Percentiles rank a stretch among this genome's conserved stretches.
Evolutionary conservation across 2,113 vertebrate genomes (phyloP).

Genomic region (Irena cyanogastra): DNA sequence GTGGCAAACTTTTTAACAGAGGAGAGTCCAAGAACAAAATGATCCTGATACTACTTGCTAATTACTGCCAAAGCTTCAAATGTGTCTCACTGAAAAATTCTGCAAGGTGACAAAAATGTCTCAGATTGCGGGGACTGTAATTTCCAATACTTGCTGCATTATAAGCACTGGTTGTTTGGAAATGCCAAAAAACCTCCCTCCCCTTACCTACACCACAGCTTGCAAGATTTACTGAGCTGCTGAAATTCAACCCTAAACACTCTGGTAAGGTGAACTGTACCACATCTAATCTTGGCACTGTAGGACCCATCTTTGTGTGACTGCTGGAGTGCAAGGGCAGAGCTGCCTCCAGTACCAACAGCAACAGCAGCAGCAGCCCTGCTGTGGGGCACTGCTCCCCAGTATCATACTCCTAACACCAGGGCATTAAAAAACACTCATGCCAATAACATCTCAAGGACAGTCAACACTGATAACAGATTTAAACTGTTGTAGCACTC

Average conservation of each 20-base stretch:
- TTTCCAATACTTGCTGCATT: not conserved
- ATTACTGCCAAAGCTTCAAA: not conserved
- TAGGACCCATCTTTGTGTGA: not conserved
- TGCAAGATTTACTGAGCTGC: not conserved
- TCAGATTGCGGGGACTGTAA: not conserved
- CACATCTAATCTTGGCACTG: not conserved
- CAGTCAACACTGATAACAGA: not conserved
- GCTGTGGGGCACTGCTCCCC: not conserved
- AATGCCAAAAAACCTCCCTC: not conserved
- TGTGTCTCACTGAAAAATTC: not conserved
- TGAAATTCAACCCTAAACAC: not conserved
- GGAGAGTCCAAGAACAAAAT: not conserved
- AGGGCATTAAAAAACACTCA: not conserved
- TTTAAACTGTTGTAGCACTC: not conserved
- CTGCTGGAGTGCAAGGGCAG: not conserved
- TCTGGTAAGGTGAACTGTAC: not conserved
- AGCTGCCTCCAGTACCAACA: not conserved
- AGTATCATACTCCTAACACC: not conserved
- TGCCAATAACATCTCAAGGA: not conserved
- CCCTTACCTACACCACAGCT: not conserved
- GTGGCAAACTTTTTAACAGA: not conserved
- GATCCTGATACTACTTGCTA: not conserved
- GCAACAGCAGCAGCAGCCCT: not conserved
- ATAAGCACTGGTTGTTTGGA: not conserved
- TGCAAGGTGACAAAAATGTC: not conserved